Conservation (phyloP, 2,888 invertebrate species). For the Creontiades dilutus region DNA sequence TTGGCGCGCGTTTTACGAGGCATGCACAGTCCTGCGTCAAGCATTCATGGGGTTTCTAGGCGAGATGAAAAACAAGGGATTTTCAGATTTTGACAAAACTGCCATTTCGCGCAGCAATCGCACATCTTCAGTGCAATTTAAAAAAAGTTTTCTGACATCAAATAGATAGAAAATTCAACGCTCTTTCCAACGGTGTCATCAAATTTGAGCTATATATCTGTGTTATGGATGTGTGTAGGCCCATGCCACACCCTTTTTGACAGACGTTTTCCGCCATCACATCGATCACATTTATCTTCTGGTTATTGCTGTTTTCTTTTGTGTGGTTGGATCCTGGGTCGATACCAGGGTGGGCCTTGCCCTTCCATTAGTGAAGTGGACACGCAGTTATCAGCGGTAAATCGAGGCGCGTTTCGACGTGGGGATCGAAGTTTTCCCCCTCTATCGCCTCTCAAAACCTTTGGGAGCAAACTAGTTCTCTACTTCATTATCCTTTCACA, state of each 20-base stretch:
- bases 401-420: conserved; percentile 26
- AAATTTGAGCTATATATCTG: no score
- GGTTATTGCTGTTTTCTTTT: neutral
- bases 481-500: conserved; percentile 36
- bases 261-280: neutral
- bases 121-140: no score
- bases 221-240: no score
- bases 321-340: conserved; percentile 34
- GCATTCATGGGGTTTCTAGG: no score
- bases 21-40: no score
- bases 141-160: no score
- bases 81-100: no score
- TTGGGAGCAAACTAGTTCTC: conserved; percentile 19
- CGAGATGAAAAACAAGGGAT: no score
- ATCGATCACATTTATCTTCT: neutral
- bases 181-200: no score
- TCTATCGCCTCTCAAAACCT: neutral
- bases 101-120: no score
- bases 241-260: neutral
- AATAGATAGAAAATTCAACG: no score
- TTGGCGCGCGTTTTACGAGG: no score
- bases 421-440: conserved; percentile 51
- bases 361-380: conserved; percentile 63
- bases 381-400: conserved; percentile 56
- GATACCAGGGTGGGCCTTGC: conserved; percentile 62